A percentile compares a stretch with the other conserved stretches of the same genome.
These are phyloP conservation scores for Centropyge bicolor DNA, from an alignment of 2,797 vertebrate species.

Conservation along the genomic window DNA sequence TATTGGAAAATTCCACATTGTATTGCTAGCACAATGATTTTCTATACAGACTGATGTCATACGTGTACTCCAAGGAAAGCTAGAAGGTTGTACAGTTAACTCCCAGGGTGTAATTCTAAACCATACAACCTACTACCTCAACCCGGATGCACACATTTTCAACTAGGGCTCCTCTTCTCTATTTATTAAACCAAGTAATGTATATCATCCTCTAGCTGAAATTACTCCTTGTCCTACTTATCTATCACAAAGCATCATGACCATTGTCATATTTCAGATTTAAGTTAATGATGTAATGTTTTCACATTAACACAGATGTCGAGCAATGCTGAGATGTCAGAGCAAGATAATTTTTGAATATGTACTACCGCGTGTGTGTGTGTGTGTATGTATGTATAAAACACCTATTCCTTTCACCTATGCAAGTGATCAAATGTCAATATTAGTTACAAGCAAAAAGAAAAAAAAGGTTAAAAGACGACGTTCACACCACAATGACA, in stretches of 20 bases:
- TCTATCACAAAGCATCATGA: background rate
- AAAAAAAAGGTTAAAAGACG: slow-evolving; percentile 43
- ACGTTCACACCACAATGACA: slow-evolving; percentile 93
- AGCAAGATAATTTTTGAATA: background rate
- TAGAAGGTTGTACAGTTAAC: slow-evolving; percentile 99
- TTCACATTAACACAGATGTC: background rate
- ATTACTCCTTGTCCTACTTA: background rate
- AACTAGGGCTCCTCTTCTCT: slow-evolving; percentile 84
- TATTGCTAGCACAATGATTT: slow-evolving; percentile 12
- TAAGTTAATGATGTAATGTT: background rate
- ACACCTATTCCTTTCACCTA: background rate
- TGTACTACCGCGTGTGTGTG: background rate
- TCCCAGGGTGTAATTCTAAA: slow-evolving; percentile 99
- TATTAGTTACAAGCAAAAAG: slow-evolving; percentile 6
- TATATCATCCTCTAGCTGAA: background rate
- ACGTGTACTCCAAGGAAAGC: slow-evolving; percentile 99
- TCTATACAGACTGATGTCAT: slow-evolving; percentile 87
- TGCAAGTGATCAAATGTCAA: background rate
- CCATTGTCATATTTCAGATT: background rate
- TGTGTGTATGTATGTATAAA: background rate
- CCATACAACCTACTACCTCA: slow-evolving; percentile 99
- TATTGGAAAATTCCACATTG: background rate
- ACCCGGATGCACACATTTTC: slow-evolving; percentile 98
- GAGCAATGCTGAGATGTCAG: background rate
- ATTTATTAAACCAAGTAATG: slow-evolving; percentile 12